Percentiles rank a stretch among this genome's conserved stretches.
These are phyloP conservation scores for Drosophila aff. DNA, from an alignment of 1,140 invertebrate species.

Conservation along the genomic window DNA sequence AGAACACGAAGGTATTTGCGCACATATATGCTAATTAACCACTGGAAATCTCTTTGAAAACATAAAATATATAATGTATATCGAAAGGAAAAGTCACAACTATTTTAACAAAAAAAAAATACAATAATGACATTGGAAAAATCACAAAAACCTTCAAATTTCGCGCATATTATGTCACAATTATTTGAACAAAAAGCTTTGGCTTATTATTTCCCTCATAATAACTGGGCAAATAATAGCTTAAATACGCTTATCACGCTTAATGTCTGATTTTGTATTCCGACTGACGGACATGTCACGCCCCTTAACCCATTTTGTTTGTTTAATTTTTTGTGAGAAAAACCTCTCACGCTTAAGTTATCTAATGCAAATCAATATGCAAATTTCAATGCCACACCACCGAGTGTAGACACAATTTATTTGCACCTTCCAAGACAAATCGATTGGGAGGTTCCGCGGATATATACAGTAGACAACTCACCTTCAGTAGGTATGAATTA, in stretches of 20 bases:
- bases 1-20: slow-evolving; percentile 21
- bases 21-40: slow-evolving; percentile 36
- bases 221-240: slow-evolving; percentile 35
- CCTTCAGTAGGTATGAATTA: slow-evolving; percentile 98
- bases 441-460: slow-evolving; percentile 39
- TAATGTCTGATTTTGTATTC: slow-evolving; percentile 42
- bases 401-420: slow-evolving; percentile 54
- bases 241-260: slow-evolving; percentile 44
- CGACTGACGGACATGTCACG: slow-evolving; percentile 37
- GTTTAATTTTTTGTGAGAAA: slow-evolving; percentile 13
- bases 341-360: slow-evolving; percentile 49
- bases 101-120: background rate
- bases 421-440: slow-evolving; percentile 43
- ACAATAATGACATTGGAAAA: slow-evolving; percentile 2
- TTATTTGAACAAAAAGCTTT: slow-evolving; percentile 9
- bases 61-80: background rate
- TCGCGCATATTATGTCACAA: slow-evolving; percentile 13
- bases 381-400: slow-evolving; percentile 70
- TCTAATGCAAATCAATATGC: slow-evolving; percentile 65
- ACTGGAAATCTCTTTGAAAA: background rate
- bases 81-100: background rate
- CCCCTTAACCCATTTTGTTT: slow-evolving; percentile 34
- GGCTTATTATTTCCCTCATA: slow-evolving; percentile 29
- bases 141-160: slow-evolving; percentile 26
- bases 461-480: slow-evolving; percentile 86